These are phyloP conservation scores for Ascaphus truei DNA, from an alignment of 2,113 vertebrate species.

Conservation along the genomic window DNA sequence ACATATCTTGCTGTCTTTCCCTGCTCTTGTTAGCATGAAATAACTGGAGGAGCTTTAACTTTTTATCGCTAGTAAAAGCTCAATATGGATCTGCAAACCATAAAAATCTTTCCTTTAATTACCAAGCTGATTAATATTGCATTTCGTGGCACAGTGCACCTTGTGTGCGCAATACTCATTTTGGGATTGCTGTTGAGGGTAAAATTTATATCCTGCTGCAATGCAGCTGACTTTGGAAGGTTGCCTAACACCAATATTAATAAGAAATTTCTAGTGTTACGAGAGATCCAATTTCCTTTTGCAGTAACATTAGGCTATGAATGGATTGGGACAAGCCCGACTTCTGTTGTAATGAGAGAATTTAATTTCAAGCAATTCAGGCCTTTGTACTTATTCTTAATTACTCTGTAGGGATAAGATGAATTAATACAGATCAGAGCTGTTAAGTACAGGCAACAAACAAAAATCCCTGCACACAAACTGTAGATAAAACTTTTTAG, in stretches of 20 bases:
- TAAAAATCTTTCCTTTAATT: conserved; percentile 22
- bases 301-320: conserved; percentile 12
- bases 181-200: conserved; percentile 32
- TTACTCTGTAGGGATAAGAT: neutral
- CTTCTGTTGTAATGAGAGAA: conserved; percentile 8
- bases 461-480: too few relatives aligned
- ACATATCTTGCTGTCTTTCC: neutral
- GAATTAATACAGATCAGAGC: neutral
- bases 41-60: neutral
- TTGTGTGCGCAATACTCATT: conserved; percentile 21
- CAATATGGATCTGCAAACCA: conserved; percentile 15
- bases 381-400: neutral
- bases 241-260: conserved; percentile 34
- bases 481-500: too few relatives aligned
- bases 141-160: neutral
- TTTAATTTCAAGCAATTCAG: neutral
- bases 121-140: conserved; percentile 16
- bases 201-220: conserved; percentile 40
- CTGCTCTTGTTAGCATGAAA: conserved; percentile 26
- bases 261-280: conserved; percentile 28
- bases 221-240: conserved; percentile 34
- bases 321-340: conserved; percentile 4
- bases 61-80: conserved; percentile 21
- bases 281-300: conserved; percentile 37
- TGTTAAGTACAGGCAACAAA: neutral